These are phyloP conservation scores for Dipodomys merriami DNA, from an alignment of 2,113 vertebrate species.

Conservation along the genomic window DNA sequence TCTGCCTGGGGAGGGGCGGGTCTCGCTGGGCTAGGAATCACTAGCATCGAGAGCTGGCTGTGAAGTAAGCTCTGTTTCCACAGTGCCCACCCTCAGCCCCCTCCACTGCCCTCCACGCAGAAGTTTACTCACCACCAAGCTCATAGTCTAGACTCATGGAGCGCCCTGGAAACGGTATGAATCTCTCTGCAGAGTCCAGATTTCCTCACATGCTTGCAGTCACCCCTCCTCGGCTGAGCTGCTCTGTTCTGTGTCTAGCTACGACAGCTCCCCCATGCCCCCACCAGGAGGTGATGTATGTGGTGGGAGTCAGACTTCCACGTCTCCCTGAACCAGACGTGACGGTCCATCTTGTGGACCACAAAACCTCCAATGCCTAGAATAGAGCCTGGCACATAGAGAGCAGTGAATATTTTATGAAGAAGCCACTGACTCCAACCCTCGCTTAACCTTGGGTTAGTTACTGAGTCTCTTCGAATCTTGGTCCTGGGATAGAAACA, in stretches of 20 bases:
- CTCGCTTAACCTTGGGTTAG: slow-evolving; percentile 43
- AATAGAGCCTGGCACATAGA: slow-evolving; percentile 52
- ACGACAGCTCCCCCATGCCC: background rate
- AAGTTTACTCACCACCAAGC: background rate
- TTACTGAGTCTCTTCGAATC: background rate
- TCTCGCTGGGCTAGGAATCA: background rate
- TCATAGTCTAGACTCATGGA: background rate
- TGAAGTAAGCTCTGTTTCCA: background rate
- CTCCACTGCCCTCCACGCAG: no score
- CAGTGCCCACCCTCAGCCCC: no score
- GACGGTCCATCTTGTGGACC: background rate
- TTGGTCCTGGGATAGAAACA: background rate
- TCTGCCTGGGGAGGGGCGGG: no score
- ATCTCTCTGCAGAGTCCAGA: background rate
- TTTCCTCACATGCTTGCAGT: no score
- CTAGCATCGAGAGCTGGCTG: background rate
- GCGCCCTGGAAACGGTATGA: background rate
- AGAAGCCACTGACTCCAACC: slow-evolving; percentile 18
- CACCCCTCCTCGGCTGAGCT: no score
- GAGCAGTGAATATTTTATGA: slow-evolving; percentile 61
- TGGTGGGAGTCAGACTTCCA: background rate
- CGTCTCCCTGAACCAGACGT: background rate
- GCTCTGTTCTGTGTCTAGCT: background rate
- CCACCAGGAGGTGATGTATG: no score
- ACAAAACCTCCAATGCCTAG: slow-evolving; percentile 49